Conservation (phyloP, 2,797 vertebrate species). For the Vireo griseus region DNA sequence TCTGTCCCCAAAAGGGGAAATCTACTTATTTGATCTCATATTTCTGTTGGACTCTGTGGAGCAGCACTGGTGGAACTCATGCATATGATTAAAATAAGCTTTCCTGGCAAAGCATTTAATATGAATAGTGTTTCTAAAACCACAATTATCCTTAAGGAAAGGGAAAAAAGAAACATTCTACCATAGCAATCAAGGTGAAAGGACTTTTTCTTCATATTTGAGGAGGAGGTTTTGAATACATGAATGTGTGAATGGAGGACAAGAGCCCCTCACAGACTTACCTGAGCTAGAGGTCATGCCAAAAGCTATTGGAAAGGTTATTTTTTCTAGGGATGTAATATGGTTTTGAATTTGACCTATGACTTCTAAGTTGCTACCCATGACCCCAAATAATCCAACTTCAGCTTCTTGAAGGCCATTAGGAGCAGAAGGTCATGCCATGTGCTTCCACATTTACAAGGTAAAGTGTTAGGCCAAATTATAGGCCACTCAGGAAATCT, state of each 20-base stretch:
- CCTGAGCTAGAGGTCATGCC: constrained; percentile 26
- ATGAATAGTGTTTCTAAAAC: background rate
- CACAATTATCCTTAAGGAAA: background rate
- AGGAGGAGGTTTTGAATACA: constrained; percentile 41
- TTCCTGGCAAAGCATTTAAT: background rate
- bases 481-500: constrained; percentile 28
- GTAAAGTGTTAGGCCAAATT: constrained; percentile 50
- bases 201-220: background rate
- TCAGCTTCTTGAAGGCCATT: constrained; percentile 50
- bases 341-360: constrained; percentile 59
- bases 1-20: constrained; percentile 32
- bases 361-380: constrained; percentile 23
- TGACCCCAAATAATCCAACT: constrained; percentile 51
- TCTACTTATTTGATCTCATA: background rate
- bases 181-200: background rate
- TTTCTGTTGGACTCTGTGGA: background rate
- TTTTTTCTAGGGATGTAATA: constrained; percentile 49
- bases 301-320: constrained; percentile 40
- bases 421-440: constrained; percentile 39
- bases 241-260: constrained; percentile 48
- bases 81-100: constrained; percentile 32
- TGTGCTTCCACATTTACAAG: constrained; percentile 38
- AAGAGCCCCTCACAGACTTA: constrained; percentile 24
- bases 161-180: background rate
- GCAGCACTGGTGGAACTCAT: background rate